A percentile compares a stretch with the other conserved stretches of the same genome.
Conservation (phyloP, 2,113 vertebrate genomes). For the Python bivittatus region DNA sequence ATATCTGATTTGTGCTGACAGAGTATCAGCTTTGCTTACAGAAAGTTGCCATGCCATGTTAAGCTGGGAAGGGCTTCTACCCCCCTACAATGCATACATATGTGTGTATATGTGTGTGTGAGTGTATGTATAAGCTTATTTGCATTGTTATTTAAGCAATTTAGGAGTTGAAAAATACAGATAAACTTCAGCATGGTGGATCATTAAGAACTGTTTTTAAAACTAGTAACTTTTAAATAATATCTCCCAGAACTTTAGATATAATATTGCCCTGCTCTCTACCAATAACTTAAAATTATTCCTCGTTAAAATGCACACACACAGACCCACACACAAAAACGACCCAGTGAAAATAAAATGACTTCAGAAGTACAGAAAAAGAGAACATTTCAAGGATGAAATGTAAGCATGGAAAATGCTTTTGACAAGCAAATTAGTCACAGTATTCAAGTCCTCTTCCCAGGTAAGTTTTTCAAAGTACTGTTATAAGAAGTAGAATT, state of each 20-base stretch:
- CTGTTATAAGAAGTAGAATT: not conserved
- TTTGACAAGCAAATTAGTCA: slow-evolving; percentile 34
- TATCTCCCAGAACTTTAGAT: not conserved
- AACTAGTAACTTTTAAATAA: not conserved
- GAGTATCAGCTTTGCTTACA: not conserved
- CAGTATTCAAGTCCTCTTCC: slow-evolving; percentile 4
- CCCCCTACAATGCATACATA: too few relatives aligned
- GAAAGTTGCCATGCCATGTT: not conserved
- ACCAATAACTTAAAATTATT: not conserved
- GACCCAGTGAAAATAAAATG: not conserved
- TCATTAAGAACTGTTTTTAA: not conserved
- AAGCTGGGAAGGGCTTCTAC: not conserved
- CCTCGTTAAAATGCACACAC: not conserved
- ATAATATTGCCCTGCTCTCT: not conserved
- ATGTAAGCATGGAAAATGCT: slow-evolving; percentile 1
- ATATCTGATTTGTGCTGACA: not conserved
- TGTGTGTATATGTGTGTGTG: not conserved
- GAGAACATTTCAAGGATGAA: not conserved
- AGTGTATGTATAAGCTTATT: not conserved
- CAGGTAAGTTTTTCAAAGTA: slow-evolving; percentile 5
- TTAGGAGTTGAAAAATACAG: not conserved
- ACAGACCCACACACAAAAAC: not conserved
- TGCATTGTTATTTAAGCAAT: not conserved
- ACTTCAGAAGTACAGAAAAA: slow-evolving; percentile 1
- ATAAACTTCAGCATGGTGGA: not conserved